Conservation (phyloP, 2,888 invertebrate species). For the Scaptomyza tumidula region DNA sequence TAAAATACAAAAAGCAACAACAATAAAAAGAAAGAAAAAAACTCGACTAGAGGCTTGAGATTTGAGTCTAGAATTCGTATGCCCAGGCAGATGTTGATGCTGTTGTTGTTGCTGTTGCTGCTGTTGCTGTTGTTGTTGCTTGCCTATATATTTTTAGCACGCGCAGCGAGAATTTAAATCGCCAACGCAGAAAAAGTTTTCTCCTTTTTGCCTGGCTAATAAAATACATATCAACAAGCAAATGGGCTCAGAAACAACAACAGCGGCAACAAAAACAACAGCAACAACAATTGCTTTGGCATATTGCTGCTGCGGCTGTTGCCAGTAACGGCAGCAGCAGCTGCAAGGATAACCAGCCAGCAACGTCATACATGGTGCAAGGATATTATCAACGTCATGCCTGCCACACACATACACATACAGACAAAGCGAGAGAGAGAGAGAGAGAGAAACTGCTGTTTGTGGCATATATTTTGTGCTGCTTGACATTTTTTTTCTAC, state of each 20-base stretch:
- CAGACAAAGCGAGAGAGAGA: slow-evolving; percentile 21
- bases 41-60: slow-evolving; percentile 39
- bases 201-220: slow-evolving; percentile 54
- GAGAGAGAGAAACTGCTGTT: slow-evolving; percentile 2
- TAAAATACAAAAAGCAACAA: slow-evolving; percentile 26
- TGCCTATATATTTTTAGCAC: slow-evolving; percentile 64
- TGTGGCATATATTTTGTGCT: slow-evolving; percentile 56
- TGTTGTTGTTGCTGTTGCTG: slow-evolving; percentile 19
- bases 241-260: slow-evolving; percentile 45
- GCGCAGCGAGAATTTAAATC: slow-evolving; percentile 62
- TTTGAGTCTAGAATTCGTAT: slow-evolving; percentile 39
- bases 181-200: slow-evolving; percentile 48
- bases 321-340: slow-evolving; percentile 43
- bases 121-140: slow-evolving; percentile 19
- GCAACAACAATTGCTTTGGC: slow-evolving; percentile 47
- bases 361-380: slow-evolving; percentile 80
- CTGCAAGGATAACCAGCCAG: slow-evolving; percentile 64
- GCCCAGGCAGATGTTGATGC: slow-evolving; percentile 19
- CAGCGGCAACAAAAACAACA: slow-evolving; percentile 47
- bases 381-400: slow-evolving; percentile 83
- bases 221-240: slow-evolving; percentile 74
- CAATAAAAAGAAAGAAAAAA: slow-evolving; percentile 9
- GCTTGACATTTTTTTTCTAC: slow-evolving; percentile 47
- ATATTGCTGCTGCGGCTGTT: slow-evolving; percentile 46
- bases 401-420: slow-evolving; percentile 40